Evolutionary conservation across 2,113 vertebrate species (phyloP).

Genomic region (Poicephalus gulielmi): DNA sequence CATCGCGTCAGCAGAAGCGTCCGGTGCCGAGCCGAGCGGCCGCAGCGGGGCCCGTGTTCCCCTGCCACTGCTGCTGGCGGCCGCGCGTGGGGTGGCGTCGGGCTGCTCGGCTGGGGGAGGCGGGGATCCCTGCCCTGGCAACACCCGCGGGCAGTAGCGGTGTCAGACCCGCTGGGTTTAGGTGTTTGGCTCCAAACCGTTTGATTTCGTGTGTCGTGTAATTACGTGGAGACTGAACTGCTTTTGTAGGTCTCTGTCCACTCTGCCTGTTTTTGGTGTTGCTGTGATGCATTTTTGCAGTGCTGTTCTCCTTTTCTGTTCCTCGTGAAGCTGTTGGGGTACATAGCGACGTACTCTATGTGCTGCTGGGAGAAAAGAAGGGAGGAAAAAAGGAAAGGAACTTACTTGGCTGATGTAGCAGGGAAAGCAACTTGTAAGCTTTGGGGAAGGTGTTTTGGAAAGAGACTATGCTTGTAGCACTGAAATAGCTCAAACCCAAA

Average conservation of each 20-base stretch:
- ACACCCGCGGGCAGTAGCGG: not conserved
- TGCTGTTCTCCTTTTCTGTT: rapidly evolving
- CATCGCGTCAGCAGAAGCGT: too few relatives aligned
- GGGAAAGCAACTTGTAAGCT: not conserved
- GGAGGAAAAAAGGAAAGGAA: too few relatives aligned
- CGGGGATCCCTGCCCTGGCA: not conserved
- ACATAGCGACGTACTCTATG: rapidly evolving
- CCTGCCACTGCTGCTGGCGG: not conserved
- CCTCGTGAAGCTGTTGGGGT: not conserved
- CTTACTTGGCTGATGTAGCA: not conserved
- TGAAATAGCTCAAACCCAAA: not conserved
- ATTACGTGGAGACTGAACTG: not conserved
- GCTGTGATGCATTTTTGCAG: not conserved
- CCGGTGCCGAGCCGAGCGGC: not conserved
- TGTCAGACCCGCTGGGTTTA: not conserved
- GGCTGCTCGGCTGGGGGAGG: not conserved
- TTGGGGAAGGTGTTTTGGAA: not conserved
- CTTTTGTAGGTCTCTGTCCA: not conserved
- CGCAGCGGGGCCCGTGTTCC: not conserved
- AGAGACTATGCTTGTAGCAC: not conserved
- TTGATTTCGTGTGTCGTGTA: not conserved
- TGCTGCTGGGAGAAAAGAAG: not conserved
- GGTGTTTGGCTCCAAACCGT: not conserved
- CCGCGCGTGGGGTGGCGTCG: not conserved
- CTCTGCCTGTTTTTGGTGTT: not conserved